Conservation (phyloP, 2,888 invertebrate species). For the Pherbina coryleti region DNA sequence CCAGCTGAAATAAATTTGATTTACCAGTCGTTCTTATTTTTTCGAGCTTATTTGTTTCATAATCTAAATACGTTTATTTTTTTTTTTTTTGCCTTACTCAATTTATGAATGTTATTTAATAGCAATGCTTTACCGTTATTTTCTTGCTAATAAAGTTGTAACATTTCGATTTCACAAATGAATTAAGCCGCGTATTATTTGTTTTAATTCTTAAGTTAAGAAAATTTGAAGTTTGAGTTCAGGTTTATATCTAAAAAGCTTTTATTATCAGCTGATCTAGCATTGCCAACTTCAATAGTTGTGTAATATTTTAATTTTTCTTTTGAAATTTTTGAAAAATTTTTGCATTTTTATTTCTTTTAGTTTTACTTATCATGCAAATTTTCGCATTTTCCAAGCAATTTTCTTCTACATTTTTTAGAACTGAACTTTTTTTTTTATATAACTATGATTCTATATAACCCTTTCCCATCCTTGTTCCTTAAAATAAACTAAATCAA, state of each 20-base stretch:
- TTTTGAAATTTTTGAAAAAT: not conserved
- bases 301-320: not conserved
- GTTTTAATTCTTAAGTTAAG: no score
- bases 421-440: not conserved
- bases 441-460: not conserved
- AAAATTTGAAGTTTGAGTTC: not conserved
- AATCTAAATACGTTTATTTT: no score
- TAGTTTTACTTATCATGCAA: not conserved
- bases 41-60: no score
- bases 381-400: slow-evolving; percentile 40
- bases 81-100: no score
- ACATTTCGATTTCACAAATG: no score
- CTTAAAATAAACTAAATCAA: not conserved
- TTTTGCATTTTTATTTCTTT: not conserved
- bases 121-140: no score
- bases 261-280: not conserved
- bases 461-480: not conserved
- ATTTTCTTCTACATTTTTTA: slow-evolving; percentile 1
- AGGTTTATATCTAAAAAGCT: not conserved
- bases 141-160: no score
- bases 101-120: no score
- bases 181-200: no score
- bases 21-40: no score
- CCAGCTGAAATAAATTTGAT: no score
- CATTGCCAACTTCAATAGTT: not conserved